Percentiles rank a stretch among this genome's conserved stretches.
These are phyloP conservation scores for Notothenia rossii DNA, from an alignment of 2,113 vertebrate genomes.

Conservation along the genomic window DNA sequence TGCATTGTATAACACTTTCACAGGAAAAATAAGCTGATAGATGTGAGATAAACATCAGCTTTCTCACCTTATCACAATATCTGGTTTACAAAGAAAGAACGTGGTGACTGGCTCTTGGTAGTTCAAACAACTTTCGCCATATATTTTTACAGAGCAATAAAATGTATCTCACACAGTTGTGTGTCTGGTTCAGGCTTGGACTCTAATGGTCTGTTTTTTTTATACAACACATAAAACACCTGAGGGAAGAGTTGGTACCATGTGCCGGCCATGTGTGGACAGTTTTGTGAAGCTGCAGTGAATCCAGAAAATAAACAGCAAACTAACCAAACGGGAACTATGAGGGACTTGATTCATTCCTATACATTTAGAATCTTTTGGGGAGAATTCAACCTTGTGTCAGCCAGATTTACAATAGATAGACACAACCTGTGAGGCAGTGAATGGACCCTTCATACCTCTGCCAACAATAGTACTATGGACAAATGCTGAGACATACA, in stretches of 20 bases:
- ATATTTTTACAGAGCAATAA: constrained; percentile 47
- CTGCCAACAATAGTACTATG: background rate
- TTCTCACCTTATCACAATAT: constrained; percentile 7
- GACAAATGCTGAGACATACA: background rate
- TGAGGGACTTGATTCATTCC: background rate
- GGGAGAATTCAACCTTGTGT: background rate
- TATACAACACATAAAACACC: constrained; percentile 34
- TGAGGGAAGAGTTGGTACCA: constrained; percentile 47
- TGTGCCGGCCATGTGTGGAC: constrained; percentile 64
- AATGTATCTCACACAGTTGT: constrained; percentile 46
- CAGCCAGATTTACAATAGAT: background rate
- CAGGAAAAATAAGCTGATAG: constrained; percentile 24
- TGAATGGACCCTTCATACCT: background rate
- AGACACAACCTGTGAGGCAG: background rate
- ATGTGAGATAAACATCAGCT: background rate
- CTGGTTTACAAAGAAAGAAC: background rate
- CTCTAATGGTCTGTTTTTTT: constrained; percentile 44
- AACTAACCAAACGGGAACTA: background rate
- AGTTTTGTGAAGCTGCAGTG: constrained; percentile 1
- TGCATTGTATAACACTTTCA: background rate
- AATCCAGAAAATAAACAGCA: constrained; percentile 16
- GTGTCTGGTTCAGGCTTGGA: constrained; percentile 18
- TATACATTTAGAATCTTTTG: background rate
- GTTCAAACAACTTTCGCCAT: constrained; percentile 31
- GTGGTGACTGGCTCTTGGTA: background rate